These are phyloP conservation scores for Saiga tatarica DNA, from an alignment of 2,113 vertebrate genomes.

Conservation along the genomic window DNA sequence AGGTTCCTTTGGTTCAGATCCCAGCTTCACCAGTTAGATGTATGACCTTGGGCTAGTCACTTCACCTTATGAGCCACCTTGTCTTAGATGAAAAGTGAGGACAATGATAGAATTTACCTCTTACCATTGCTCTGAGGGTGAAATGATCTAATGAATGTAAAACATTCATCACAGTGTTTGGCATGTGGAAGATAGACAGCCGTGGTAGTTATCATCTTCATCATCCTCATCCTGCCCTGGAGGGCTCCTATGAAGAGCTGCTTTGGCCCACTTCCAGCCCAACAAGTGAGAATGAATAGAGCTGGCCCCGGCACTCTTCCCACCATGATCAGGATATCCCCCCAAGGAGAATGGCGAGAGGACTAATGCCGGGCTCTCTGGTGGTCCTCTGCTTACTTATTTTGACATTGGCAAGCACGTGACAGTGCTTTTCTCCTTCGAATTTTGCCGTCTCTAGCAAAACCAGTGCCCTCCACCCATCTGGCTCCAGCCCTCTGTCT, in stretches of 20 bases:
- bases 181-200: not conserved
- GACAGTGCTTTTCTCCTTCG: not conserved
- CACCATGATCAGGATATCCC: not conserved
- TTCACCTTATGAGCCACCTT: not conserved
- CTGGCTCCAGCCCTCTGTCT: not conserved
- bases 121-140: not conserved
- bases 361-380: not conserved
- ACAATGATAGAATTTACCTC: not conserved
- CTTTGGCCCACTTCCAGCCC: not conserved
- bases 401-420: not conserved
- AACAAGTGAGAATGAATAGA: not conserved
- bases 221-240: not conserved
- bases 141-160: not conserved
- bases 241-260: not conserved
- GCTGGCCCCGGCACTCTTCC: not conserved
- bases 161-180: not conserved
- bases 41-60: not conserved
- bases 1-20: not conserved
- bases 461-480: not conserved
- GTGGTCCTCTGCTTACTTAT: not conserved
- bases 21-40: not conserved
- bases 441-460: slow-evolving; percentile 1
- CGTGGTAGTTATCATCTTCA: not conserved
- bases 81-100: not conserved
- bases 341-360: not conserved